Base-by-base conservation (phyloP, 2,113 vertebrate species). In the Etheostoma spectabile region DNA sequence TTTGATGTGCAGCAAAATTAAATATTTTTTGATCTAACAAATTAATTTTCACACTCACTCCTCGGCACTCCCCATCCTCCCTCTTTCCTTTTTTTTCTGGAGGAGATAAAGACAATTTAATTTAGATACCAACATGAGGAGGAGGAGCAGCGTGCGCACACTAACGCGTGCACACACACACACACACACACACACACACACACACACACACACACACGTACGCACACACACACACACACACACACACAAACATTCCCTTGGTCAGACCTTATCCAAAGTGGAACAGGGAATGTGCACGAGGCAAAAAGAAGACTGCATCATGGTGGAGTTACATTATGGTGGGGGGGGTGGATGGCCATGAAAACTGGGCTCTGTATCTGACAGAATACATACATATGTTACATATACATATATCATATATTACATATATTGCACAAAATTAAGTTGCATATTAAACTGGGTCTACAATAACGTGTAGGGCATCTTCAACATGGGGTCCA, bases 11-110 rank as follows among this genome's bases (percentile, higher is more conserved):
- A 89, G 90, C 93, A 94, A 95, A 95, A 95, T 95, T 94, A 92
- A 95, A 95, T 95, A 94, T 95, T 93, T 96, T 95, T 96, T 95
- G 94, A 96, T 96, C 95, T 94, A 88, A 95, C 94, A 95, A 95
- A 96, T 95, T 96, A 94, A 95, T 95, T 95, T 95, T 88, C 86
- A 93, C 88, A 76, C 80, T 86, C 87, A 83, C 86, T 88, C 90
- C 90, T 82, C 84, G 67, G 75, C 87, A 64, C 80, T 85, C 81
- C 81, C 86, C 79, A 55, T 85, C 86, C 75, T 89, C 84, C 75
- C 66, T 69, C 85, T 91, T 71, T 63, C 75, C 78, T 84, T 88
- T 91, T 91, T 30, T 90, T 89, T 88, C 90, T 82, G 77, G 52
- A 79, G 86, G 91, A 95, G 95, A 96, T 95, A 95, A 95, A 95